Percentiles rank a stretch among this genome's conserved stretches.
Conservation (phyloP, 2,888 invertebrate genomes). For the Alitta virens region DNA sequence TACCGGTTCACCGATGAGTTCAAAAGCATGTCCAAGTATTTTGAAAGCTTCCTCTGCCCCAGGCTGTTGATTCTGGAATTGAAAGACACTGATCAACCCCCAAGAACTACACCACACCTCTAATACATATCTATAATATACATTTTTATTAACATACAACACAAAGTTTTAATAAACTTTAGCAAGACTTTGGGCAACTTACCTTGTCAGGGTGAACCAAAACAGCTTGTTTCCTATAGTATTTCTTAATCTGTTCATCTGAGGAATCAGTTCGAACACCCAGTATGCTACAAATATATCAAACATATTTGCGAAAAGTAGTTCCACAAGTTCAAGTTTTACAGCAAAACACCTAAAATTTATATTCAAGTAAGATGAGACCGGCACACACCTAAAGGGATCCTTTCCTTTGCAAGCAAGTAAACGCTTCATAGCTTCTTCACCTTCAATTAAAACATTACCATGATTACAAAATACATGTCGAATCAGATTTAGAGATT, state of each 20-base stretch:
- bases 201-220: constrained; percentile 91
- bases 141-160: too few species aligned
- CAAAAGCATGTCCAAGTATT: constrained; percentile 91
- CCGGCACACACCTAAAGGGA: constrained; percentile 73
- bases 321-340: too few species aligned
- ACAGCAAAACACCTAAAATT: too few species aligned
- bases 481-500: too few species aligned
- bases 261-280: constrained; percentile 84
- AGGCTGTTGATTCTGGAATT: constrained; percentile 74
- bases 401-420: constrained; percentile 93
- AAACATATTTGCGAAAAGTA: not conserved
- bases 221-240: constrained; percentile 90
- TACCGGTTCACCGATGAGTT: constrained; percentile 78
- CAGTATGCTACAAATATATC: constrained; percentile 67
- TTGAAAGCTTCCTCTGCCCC: constrained; percentile 96
- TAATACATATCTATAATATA: too few species aligned
- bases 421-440: constrained; percentile 91
- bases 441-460: constrained; percentile 59
- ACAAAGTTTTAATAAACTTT: not conserved
- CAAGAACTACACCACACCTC: too few species aligned
- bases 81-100: not conserved
- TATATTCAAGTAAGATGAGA: too few species aligned
- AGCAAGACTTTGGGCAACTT: constrained; percentile 2
- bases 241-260: constrained; percentile 90
- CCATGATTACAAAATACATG: not conserved